Evolutionary conservation across 2,888 invertebrate genomes (phyloP), one percentile per base, ranked within the genome.

Genomic region (Morpho deidamia): DNA sequence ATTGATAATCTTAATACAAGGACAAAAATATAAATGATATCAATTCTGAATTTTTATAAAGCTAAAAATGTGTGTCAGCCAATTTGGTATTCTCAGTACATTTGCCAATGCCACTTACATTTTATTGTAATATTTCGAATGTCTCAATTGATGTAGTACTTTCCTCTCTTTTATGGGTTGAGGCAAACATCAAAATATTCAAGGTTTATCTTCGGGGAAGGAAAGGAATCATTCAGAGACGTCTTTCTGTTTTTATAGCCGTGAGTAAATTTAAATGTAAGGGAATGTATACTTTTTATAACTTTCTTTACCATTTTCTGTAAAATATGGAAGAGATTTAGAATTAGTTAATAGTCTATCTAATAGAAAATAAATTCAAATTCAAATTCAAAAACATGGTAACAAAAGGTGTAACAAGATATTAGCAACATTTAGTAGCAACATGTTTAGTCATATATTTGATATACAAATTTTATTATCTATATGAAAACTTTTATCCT

Each of bases 141-240:
- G 39, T 39, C n/a, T 38, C 46, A 46, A 47, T 39, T 47, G 46
- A 39, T 39, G 46, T 47, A 47, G 39, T 47, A 39, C 32, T 47
- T 47, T 23, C 46, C 7, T 32, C 46, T 40, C 40, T 48, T 48
- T 48, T 48, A 48, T 41, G 12, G 33, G 1, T 48, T 12, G 10
- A 11, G 34, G 40, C 40, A 48, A 39, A 41, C 40, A 48, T 48
- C 47, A 48, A 48, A 48, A 48, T 48, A 48, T 48, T 48, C 47
- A 48, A 48, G 47, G 40, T 40, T 48, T 40, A 48, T 48, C 40
- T 48, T 40, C 11, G 11, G 47, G 47, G 47, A 48, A 33, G 40
- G 47, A 48, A 48, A 40, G 40, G 47, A 48, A 40, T 48, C 47
- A 40, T 48, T 41, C 11, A 40, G 40, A 48, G 40, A 11, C 23